Evolutionary conservation across 2,113 vertebrate species (phyloP), one percentile per base, ranked within the genome.

Genomic region (Tyrannus savana): DNA sequence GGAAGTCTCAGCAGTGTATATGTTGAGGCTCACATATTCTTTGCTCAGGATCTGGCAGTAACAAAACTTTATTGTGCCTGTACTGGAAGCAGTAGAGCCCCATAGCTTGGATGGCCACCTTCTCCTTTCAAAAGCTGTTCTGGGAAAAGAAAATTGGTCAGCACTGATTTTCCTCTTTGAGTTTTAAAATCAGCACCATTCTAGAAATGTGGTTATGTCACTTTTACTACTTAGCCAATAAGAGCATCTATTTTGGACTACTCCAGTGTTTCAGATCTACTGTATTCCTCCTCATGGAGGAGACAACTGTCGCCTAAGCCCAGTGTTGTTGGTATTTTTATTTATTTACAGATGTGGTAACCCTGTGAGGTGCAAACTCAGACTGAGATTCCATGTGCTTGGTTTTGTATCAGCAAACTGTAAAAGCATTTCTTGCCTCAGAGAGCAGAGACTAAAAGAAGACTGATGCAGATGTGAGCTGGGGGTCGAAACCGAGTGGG

Each of bases 1-100:
- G 59, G n/a, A 93, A 35, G 39, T 64, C n/a, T 24, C 44, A 42
- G 0, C 25, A 9, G 16, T 0, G 1, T 81, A 4, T 18, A 30
- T 13, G 7, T 23, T 52, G 66, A 72, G 41, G 33, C 12, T 76
- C 3, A 19, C 27, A 1, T 4, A 12, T 82, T 81, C 44, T 63
- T 44, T 66, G 60, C 47, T 91, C 23, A 9, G 11, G 41, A 53
- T 63, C 55, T 50, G 25, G 39, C 33, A 37, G 35, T 16, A n/a
- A 33, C 2, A 2, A 68, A 82, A 50, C 64, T 71, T 71, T 39
- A 21, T 71, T 35, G 7, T 33, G 35, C 46, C 41, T 37, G 6
- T 39, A 9, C 50, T 59, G 52, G 33, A 27, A 74, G 22, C 14
- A 67, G 2, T 1, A 6, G n/a, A 71, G 23, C 15, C 33, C 47